Percentiles rank a stretch among this genome's conserved stretches.
These are phyloP conservation scores for Aphyosemion australe DNA, from an alignment of 2,113 vertebrate genomes.

Conservation along the genomic window DNA sequence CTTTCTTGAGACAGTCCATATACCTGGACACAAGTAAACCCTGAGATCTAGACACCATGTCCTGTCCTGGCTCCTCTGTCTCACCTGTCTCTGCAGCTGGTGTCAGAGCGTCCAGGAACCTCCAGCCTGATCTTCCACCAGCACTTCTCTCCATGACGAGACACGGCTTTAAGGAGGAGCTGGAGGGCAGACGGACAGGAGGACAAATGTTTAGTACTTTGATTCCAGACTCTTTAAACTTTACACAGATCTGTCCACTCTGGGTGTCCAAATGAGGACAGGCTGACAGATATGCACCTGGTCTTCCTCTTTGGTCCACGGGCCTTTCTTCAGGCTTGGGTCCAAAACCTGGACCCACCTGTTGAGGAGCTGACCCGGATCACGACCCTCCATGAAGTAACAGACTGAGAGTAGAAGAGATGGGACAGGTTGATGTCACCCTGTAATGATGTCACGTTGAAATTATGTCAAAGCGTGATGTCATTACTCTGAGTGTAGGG, in stretches of 20 bases:
- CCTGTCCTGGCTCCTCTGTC: constrained; percentile 6
- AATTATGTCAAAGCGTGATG: constrained; percentile 1
- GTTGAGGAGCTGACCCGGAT: constrained; percentile 87
- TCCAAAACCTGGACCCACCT: constrained; percentile 91
- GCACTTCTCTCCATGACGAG: constrained; percentile 79
- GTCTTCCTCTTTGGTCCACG: constrained; percentile 88
- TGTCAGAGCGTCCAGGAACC: constrained; percentile 88
- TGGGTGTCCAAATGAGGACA: background rate
- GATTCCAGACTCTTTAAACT: too few species aligned
- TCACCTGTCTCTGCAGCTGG: constrained; percentile 89
- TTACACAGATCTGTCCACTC: background rate
- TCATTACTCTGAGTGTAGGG: constrained; percentile 89
- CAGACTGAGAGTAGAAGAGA: constrained; percentile 78
- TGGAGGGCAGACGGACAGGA: constrained; percentile 45
- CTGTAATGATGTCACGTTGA: background rate
- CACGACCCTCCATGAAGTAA: constrained; percentile 94
- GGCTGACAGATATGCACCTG: constrained; percentile 64
- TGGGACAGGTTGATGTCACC: too few species aligned
- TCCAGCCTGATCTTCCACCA: constrained; percentile 91
- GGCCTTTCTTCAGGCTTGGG: constrained; percentile 85
- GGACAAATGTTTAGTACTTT: too few species aligned
- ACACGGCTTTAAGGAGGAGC: constrained; percentile 86
- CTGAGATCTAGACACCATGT: background rate
- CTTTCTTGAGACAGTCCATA: constrained; percentile 79
- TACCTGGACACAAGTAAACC: constrained; percentile 79